A percentile compares a stretch with the other conserved stretches of the same genome.
phyloP scores from a whole-genome alignment of 2,888 invertebrate genomes.

The Ephialtes manifestator region DNA sequence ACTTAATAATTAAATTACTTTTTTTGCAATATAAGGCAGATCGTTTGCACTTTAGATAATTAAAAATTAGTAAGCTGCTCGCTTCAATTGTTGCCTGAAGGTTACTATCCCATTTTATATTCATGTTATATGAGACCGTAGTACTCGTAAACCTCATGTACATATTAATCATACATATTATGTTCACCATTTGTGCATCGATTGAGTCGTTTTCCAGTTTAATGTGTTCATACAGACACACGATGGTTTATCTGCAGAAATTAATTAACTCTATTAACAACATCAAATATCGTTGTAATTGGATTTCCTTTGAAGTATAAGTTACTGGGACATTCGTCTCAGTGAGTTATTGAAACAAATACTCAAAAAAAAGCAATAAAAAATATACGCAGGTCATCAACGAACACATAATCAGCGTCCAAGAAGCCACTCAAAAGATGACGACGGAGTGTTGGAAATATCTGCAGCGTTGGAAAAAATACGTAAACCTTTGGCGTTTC shows the following conservation, averaged over 20 bases:
- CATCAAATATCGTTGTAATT: neutral
- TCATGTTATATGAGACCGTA: too few relatives aligned
- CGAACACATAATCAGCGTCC: conserved; percentile 89
- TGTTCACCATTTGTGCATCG: too few relatives aligned
- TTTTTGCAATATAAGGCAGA: too few relatives aligned
- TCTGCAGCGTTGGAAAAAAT: conserved; percentile 91
- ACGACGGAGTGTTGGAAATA: conserved; percentile 90
- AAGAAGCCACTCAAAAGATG: conserved; percentile 89
- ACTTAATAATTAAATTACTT: too few relatives aligned
- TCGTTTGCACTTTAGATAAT: too few relatives aligned
- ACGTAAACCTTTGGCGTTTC: conserved; percentile 91
- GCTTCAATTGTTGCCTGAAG: too few relatives aligned
- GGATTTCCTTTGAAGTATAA: neutral
- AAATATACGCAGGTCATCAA: conserved; percentile 87
- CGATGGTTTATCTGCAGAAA: neutral
- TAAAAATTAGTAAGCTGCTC: too few relatives aligned
- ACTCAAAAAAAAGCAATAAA: neutral
- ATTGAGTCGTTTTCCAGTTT: too few relatives aligned
- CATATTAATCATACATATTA: too few relatives aligned
- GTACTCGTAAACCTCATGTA: too few relatives aligned
- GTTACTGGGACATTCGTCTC: neutral
- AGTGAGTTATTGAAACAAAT: neutral
- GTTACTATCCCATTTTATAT: too few relatives aligned
- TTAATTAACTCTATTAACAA: neutral
- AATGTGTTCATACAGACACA: too few relatives aligned